phyloP scores from a whole-genome alignment of 2,113 vertebrate species.

The Dinomys branickii region DNA sequence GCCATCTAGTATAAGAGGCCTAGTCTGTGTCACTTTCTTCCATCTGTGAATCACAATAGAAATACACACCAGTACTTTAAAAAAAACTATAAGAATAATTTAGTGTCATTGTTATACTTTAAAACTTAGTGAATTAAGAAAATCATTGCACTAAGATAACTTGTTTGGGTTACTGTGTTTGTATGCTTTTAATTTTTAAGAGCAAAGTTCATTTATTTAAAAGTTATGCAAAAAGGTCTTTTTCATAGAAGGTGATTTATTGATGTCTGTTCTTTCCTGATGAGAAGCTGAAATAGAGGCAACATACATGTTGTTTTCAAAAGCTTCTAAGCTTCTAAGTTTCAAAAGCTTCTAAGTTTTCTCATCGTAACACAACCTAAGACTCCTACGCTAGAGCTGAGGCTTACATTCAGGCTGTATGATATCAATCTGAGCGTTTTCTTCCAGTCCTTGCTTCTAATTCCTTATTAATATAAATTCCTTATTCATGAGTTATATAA shows the following conservation, averaged over 20 bases:
- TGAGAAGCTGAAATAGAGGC: not conserved
- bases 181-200: not conserved
- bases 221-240: not conserved
- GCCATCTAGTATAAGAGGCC: not conserved
- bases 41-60: not conserved
- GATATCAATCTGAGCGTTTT: not conserved
- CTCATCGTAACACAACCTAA: not conserved
- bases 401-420: not conserved
- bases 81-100: not conserved
- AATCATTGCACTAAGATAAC: not conserved
- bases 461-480: not conserved
- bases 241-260: not conserved
- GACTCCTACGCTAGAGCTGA: not conserved
- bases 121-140: conserved; percentile 39
- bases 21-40: not conserved
- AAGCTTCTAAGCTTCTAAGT: not conserved
- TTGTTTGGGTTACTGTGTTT: not conserved
- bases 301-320: not conserved
- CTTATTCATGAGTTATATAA: not conserved
- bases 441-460: not conserved
- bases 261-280: not conserved
- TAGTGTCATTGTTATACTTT: not conserved
- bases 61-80: not conserved
- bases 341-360: not conserved
- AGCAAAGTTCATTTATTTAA: not conserved